Evolutionary conservation across 92 coral and sea anemone genomes (phyloP).

Genomic region (Zoanthus sociatus): DNA sequence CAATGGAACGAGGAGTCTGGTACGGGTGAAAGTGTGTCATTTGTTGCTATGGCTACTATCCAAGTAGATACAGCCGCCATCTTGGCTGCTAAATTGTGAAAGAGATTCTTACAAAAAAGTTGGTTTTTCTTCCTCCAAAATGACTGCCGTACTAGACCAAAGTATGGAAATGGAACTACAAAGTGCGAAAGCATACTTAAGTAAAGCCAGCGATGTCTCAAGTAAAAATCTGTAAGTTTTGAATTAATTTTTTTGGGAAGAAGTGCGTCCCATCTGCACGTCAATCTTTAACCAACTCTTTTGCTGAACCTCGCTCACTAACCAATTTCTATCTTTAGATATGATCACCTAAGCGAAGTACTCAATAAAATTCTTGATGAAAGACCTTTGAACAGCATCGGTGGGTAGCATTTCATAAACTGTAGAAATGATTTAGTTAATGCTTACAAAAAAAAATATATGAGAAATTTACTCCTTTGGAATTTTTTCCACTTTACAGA

Average conservation of each 20-base stretch:
- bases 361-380: constrained; percentile 87
- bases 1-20: too few relatives aligned
- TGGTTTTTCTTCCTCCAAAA: not conserved
- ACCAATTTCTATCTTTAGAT: constrained; percentile 58
- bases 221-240: constrained; percentile 85
- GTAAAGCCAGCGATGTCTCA: constrained; percentile 80
- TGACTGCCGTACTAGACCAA: constrained; percentile 20
- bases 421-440: not conserved
- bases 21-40: too few relatives aligned
- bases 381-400: constrained; percentile 87
- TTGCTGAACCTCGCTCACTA: not conserved
- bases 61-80: too few relatives aligned
- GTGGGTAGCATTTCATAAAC: constrained; percentile 61
- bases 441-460: not conserved
- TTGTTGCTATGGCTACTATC: too few relatives aligned
- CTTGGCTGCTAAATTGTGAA: too few relatives aligned
- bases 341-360: constrained; percentile 91
- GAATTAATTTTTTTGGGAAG: not conserved
- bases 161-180: constrained; percentile 78
- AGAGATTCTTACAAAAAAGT: too few relatives aligned
- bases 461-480: not conserved
- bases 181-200: constrained; percentile 77
- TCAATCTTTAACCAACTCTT: not conserved
- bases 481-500: constrained; percentile 51
- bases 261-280: not conserved